A percentile compares a stretch with the other conserved stretches of the same genome.
phyloP scores from a whole-genome alignment of 1,140 invertebrate species.

The Megalopta genalis region DNA sequence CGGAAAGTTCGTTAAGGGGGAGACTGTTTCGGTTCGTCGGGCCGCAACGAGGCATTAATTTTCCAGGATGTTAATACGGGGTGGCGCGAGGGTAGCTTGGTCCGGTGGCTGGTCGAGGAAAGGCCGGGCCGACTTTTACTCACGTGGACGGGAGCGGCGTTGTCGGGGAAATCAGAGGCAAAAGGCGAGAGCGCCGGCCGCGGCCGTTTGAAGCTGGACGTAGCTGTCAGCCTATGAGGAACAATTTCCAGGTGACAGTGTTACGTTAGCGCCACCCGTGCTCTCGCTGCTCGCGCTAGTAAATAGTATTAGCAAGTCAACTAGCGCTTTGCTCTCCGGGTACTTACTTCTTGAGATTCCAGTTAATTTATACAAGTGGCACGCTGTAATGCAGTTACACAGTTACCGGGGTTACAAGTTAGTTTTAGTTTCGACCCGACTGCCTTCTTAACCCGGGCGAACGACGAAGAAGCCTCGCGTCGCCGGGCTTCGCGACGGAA shows the following conservation, averaged over 20 bases:
- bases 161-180: slow-evolving; percentile 42
- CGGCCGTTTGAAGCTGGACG: slow-evolving; percentile 16
- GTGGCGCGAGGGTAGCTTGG: background rate
- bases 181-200: background rate
- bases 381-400: slow-evolving; percentile 72
- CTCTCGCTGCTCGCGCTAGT: slow-evolving; percentile 58
- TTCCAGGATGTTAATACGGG: slow-evolving; percentile 40
- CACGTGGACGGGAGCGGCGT: slow-evolving; percentile 7
- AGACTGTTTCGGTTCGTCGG: slow-evolving; percentile 16
- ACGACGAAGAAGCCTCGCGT: slow-evolving; percentile 19
- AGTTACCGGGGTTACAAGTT: slow-evolving; percentile 69
- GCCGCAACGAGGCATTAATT: slow-evolving; percentile 51
- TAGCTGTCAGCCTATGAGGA: slow-evolving; percentile 18
- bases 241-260: slow-evolving; percentile 53
- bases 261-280: slow-evolving; percentile 56
- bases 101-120: slow-evolving; percentile 6
- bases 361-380: slow-evolving; percentile 78
- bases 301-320: slow-evolving; percentile 79
- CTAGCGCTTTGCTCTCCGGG: slow-evolving; percentile 70
- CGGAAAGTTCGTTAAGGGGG: slow-evolving; percentile 40
- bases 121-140: slow-evolving; percentile 14
- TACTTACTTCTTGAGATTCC: slow-evolving; percentile 77
- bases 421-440: slow-evolving; percentile 68
- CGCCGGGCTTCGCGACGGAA: too few relatives aligned
- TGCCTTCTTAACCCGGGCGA: slow-evolving; percentile 44